phyloP scores from a whole-genome alignment of 2,113 vertebrate genomes.

The Zootoca vivipara region DNA sequence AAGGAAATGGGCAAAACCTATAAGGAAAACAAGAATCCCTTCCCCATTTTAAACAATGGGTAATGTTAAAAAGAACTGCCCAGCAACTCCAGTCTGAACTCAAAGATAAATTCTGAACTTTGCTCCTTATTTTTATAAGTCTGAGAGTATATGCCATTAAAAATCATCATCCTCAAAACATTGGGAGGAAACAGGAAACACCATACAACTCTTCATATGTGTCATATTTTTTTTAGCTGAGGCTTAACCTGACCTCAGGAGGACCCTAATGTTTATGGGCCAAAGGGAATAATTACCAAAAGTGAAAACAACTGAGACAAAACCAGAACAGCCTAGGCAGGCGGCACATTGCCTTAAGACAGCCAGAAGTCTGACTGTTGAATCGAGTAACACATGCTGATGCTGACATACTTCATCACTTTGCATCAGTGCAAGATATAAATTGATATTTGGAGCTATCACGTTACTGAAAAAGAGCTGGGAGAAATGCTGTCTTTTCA shows the following conservation, averaged over 20 bases:
- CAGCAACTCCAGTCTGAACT: constrained; percentile 20
- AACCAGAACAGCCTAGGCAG: constrained; percentile 9
- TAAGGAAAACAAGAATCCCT: background rate
- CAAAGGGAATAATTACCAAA: constrained; percentile 43
- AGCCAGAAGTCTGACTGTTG: background rate
- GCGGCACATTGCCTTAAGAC: background rate
- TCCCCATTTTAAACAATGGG: constrained; percentile 29
- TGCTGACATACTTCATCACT: constrained; percentile 1
- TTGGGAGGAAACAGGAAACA: constrained; percentile 58
- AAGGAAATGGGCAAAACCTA: constrained; percentile 22
- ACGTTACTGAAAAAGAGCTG: constrained; percentile 20
- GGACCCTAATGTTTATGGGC: constrained; percentile 42
- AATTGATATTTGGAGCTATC: constrained; percentile 34
- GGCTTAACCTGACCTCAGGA: constrained; percentile 57
- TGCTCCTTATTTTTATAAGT: constrained; percentile 24
- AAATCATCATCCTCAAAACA: constrained; percentile 18
- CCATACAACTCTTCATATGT: background rate
- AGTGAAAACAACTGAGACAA: constrained; percentile 45
- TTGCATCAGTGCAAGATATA: background rate
- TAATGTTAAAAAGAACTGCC: background rate
- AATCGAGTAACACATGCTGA: constrained; percentile 30
- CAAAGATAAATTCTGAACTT: constrained; percentile 35
- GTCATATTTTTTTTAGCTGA: constrained; percentile 46
- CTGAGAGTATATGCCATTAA: constrained; percentile 20
- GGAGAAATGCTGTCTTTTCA: constrained; percentile 14